Evolutionary conservation across 1,140 invertebrate species (phyloP).

Genomic region (Drosophila athabasca): DNA sequence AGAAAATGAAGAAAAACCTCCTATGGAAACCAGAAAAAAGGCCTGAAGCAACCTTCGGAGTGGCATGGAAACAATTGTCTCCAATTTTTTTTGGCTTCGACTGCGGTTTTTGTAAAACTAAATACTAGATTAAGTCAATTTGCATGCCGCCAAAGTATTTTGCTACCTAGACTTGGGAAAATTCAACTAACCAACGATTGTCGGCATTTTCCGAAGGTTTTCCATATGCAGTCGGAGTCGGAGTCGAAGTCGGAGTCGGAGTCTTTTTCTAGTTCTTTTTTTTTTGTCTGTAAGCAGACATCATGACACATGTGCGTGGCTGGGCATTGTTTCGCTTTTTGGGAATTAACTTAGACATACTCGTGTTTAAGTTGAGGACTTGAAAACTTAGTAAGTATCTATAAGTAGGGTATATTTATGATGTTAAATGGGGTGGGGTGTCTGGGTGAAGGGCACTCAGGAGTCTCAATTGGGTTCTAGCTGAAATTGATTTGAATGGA

Average conservation of each 20-base stretch:
- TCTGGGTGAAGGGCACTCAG: no score
- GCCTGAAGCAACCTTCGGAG: conserved; percentile 52
- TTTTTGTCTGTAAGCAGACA: conserved; percentile 34
- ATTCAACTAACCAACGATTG: conserved; percentile 55
- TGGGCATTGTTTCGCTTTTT: conserved; percentile 44
- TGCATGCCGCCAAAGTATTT: conserved; percentile 71
- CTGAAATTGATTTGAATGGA: no score
- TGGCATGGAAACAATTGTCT: conserved; percentile 67
- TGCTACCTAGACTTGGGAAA: conserved; percentile 76
- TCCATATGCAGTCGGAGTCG: conserved; percentile 43
- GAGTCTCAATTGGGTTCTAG: no score
- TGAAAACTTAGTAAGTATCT: conserved; percentile 10
- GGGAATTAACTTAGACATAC: conserved; percentile 60
- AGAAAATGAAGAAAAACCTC: not conserved
- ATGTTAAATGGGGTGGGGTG: not conserved
- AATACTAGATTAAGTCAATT: conserved; percentile 81
- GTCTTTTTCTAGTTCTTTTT: conserved; percentile 18
- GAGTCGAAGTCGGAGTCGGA: not conserved
- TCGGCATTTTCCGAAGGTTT: conserved; percentile 79
- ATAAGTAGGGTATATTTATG: not conserved
- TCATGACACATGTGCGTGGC: conserved; percentile 60
- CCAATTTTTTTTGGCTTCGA: conserved; percentile 36
- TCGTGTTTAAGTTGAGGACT: conserved; percentile 6
- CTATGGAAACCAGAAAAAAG: conserved; percentile 3
- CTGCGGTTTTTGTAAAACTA: conserved; percentile 70